Conservation (phyloP, 2,888 invertebrate genomes). For the Abrostola tripartita region DNA sequence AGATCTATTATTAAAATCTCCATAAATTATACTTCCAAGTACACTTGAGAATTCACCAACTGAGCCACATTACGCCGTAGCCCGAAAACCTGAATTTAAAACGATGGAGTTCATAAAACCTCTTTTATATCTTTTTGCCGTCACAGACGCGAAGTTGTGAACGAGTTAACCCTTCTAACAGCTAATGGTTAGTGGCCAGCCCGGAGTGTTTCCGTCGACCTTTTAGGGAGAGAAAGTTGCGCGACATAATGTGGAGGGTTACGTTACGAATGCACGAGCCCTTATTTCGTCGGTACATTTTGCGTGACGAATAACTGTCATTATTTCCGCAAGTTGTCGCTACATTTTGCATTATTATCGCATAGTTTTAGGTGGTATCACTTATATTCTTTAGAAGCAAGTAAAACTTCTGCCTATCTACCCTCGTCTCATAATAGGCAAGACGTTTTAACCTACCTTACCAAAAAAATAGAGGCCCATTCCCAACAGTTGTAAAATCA, state of each 20-base stretch:
- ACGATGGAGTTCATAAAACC: constrained; percentile 13
- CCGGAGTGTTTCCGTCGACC: constrained; percentile 47
- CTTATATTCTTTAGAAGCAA: too few relatives aligned
- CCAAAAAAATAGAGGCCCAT: too few relatives aligned
- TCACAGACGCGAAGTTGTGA: constrained; percentile 35
- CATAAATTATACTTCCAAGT: constrained; percentile 2
- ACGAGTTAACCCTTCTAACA: constrained; percentile 49
- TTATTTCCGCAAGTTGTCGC: too few relatives aligned
- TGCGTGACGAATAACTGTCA: constrained; percentile 2
- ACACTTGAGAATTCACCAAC: not conserved
- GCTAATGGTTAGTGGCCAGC: constrained; percentile 49
- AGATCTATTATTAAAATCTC: not conserved
- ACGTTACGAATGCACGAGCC: not conserved
- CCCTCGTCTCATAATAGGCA: too few relatives aligned
- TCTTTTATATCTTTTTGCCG: constrained; percentile 35
- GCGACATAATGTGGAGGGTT: constrained; percentile 18
- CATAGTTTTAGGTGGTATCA: too few relatives aligned
- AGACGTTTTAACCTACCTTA: too few relatives aligned
- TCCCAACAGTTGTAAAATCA: too few relatives aligned
- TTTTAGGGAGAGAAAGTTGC: constrained; percentile 42
- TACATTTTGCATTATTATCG: too few relatives aligned
- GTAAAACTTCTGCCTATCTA: too few relatives aligned
- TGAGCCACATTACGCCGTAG: not conserved
- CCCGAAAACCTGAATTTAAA: constrained; percentile 21
- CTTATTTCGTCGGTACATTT: constrained; percentile 6